Percentiles rank a stretch among this genome's conserved stretches.
phyloP scores from a whole-genome alignment of 2,888 invertebrate species.

The Thecocarcelia acutangulata region DNA sequence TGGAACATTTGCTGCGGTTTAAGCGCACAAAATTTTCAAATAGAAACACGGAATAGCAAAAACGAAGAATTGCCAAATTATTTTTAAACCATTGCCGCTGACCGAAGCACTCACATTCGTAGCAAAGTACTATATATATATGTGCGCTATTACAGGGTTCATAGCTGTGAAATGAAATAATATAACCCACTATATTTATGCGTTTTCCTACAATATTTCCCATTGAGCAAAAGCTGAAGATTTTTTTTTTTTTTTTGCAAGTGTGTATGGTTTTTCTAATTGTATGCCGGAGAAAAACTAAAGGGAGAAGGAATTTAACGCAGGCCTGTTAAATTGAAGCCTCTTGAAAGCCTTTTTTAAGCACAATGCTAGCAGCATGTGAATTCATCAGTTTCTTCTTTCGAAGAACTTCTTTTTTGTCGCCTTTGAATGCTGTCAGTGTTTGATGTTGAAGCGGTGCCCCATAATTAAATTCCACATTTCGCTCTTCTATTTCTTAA shows the following conservation, averaged over 20 bases:
- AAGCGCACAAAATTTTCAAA: slow-evolving; percentile 14
- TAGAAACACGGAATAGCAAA: slow-evolving; percentile 26
- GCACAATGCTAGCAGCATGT: too few relatives aligned
- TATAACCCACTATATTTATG: slow-evolving; percentile 44
- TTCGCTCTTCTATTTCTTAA: too few relatives aligned
- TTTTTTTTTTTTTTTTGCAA: not conserved
- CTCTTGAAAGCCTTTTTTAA: too few relatives aligned
- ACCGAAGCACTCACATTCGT: slow-evolving; percentile 8
- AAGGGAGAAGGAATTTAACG: too few relatives aligned
- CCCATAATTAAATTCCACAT: too few relatives aligned
- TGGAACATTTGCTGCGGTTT: slow-evolving; percentile 54
- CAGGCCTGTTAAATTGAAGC: too few relatives aligned
- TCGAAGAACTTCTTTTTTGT: too few relatives aligned
- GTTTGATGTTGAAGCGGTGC: too few relatives aligned
- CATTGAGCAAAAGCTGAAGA: slow-evolving; percentile 23
- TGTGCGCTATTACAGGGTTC: not conserved
- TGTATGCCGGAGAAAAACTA: too few relatives aligned
- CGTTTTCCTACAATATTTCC: slow-evolving; percentile 12
- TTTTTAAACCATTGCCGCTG: slow-evolving; percentile 24
- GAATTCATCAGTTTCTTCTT: too few relatives aligned
- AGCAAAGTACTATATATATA: not conserved
- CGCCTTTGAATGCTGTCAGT: too few relatives aligned
- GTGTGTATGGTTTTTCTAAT: too few relatives aligned
- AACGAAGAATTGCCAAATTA: slow-evolving; percentile 23
- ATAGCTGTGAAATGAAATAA: not conserved